Evolutionary conservation across 2,888 invertebrate species (phyloP).

Genomic region (Cephus spinipes): DNA sequence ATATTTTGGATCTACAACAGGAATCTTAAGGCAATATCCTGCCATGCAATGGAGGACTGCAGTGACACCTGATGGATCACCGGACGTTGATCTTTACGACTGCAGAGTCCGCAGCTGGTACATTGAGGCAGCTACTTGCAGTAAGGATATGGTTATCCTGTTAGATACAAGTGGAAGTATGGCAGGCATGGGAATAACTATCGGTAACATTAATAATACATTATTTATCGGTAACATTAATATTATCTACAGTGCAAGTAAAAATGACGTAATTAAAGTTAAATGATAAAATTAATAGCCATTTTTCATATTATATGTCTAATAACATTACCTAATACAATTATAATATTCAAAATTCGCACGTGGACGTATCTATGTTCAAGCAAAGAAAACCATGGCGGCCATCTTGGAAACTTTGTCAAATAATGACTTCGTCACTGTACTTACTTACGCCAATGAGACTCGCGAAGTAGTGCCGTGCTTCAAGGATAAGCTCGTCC

Average conservation of each 20-base stretch:
- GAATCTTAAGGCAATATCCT: slow-evolving; percentile 94
- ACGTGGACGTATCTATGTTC: not conserved
- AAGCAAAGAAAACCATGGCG: slow-evolving; percentile 85
- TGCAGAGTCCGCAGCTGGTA: slow-evolving; percentile 95
- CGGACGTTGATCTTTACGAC: slow-evolving; percentile 84
- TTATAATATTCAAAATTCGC: slow-evolving; percentile 73
- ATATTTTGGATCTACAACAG: slow-evolving; percentile 95
- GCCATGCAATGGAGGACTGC: slow-evolving; percentile 63
- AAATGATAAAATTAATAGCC: too few species aligned
- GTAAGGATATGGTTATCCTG: slow-evolving; percentile 96
- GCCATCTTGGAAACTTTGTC: slow-evolving; percentile 94
- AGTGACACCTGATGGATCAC: slow-evolving; percentile 36
- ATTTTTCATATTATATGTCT: not conserved
- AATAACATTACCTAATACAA: slow-evolving; percentile 55
- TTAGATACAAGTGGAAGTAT: slow-evolving; percentile 97
- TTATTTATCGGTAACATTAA: slow-evolving; percentile 63
- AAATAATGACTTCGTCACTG: slow-evolving; percentile 97
- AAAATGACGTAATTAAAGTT: too few species aligned
- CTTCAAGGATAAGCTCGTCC: slow-evolving; percentile 85
- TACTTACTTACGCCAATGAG: slow-evolving; percentile 83
- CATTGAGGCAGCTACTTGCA: slow-evolving; percentile 97
- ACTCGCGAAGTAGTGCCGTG: slow-evolving; percentile 85
- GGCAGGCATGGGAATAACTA: slow-evolving; percentile 82
- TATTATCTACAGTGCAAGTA: not conserved
- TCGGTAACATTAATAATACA: slow-evolving; percentile 55